Percentiles rank a stretch among this genome's conserved stretches.
Evolutionary conservation across 2,888 invertebrate genomes (phyloP).

Genomic region (Parasteatoda lunata): DNA sequence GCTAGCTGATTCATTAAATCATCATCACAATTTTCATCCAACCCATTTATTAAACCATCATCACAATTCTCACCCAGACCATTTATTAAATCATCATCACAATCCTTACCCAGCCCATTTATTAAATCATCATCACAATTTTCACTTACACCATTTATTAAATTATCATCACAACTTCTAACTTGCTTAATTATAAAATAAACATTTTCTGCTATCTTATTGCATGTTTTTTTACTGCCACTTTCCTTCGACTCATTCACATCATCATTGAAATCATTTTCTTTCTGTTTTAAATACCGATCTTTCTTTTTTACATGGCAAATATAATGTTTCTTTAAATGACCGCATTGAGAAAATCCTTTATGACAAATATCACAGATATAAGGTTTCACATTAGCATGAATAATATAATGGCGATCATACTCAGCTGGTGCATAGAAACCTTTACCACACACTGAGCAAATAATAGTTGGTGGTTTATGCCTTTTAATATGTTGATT

Average conservation of each 20-base stretch:
- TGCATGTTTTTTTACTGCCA: background rate
- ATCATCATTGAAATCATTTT: background rate
- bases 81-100: too few species aligned
- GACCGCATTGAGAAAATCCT: background rate
- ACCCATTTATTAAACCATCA: too few species aligned
- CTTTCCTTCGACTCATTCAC: background rate
- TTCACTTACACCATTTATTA: too few species aligned
- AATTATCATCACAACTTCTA: background rate
- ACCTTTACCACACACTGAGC: background rate
- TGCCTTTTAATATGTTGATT: background rate
- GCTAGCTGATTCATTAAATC: too few species aligned
- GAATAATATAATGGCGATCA: constrained; percentile 3
- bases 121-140: too few species aligned
- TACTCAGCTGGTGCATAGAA: background rate
- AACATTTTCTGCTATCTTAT: background rate
- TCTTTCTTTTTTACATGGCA: background rate
- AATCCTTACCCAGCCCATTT: too few species aligned
- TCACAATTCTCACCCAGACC: too few species aligned
- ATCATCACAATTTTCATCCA: too few species aligned
- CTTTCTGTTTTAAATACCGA: background rate
- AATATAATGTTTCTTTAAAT: background rate
- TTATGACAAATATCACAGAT: background rate
- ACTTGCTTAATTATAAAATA: background rate
- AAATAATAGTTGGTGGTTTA: background rate
- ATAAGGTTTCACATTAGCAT: background rate